These are phyloP conservation scores for Henricia sp. DNA, from an alignment of 53 echinoderm and acorn worm species.

Conservation along the genomic window DNA sequence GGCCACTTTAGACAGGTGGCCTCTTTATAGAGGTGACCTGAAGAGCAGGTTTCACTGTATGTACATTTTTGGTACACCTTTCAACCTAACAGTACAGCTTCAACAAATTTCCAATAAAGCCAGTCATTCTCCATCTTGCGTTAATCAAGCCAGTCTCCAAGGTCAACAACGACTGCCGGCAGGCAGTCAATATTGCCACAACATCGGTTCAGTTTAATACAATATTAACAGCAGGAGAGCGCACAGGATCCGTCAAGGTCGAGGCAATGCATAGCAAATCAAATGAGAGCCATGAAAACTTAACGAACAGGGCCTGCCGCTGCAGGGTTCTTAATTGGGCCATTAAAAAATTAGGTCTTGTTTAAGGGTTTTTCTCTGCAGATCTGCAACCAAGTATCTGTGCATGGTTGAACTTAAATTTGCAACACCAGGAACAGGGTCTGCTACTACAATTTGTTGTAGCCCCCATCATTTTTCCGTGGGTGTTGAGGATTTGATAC, in stretches of 20 bases:
- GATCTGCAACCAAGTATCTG: neutral
- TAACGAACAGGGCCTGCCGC: neutral
- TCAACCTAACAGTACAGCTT: too few species aligned
- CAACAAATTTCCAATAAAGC: too few species aligned
- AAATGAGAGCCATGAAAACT: neutral
- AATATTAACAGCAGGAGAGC: slow-evolving; percentile 29
- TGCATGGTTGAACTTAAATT: neutral
- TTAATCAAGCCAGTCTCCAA: slow-evolving; percentile 42
- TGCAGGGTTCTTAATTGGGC: slow-evolving; percentile 33
- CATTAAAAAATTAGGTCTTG: slow-evolving; percentile 3
- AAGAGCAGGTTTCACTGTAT: too few species aligned
- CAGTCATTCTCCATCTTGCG: neutral
- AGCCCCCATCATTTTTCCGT: too few species aligned
- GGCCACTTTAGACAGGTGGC: too few species aligned
- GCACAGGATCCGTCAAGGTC: slow-evolving; percentile 39
- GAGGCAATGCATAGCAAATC: neutral
- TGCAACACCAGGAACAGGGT: too few species aligned
- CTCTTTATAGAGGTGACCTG: too few species aligned
- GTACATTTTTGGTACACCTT: too few species aligned
- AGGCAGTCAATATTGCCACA: slow-evolving; percentile 45
- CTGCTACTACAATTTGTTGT: too few species aligned
- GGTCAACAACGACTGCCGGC: slow-evolving; percentile 7
- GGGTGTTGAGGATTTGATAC: too few species aligned
- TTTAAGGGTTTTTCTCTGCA: neutral
- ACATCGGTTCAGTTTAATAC: slow-evolving; percentile 40